Base-by-base conservation (phyloP, 2,797 vertebrate genomes). In the Moxostoma hubbsi region DNA sequence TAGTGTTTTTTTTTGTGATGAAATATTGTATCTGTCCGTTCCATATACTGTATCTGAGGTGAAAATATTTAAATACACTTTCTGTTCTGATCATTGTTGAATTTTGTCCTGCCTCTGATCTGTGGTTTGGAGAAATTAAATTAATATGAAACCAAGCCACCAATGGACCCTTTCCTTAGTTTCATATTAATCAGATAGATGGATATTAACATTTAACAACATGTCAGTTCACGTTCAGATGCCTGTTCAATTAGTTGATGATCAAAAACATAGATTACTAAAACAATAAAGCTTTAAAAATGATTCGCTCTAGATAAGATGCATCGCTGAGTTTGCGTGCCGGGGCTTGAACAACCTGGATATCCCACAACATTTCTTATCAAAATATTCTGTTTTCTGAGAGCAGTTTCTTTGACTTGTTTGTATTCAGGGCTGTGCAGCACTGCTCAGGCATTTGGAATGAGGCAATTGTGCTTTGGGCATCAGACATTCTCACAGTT, bases 21-120 rank as follows among this genome's bases (percentile, higher is more conserved):
- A 93, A 90, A 92, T 92, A 92, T 87, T 93, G 93, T 94, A 94
- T 93, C 92, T 93, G 93, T 95, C 93, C 93, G 93, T 94, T 95
- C 93, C 94, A 95, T 95, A 94, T 94, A 92, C 92, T 94, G 92
- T 94, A 94, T 92, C 92, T 93, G 89, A 93, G 92, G 93, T 95
- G 93, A 93, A 93, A 94, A 94, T 95, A 94, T 95, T 95, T 93
- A 94, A 95, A 95, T 95, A 95, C 94, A 95, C 94, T 94, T 94
- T 94, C 92, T 93, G 91, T 95, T 95, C 92, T 93, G 92, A 93
- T 92, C 93, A 94, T 95, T 94, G 94, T 91, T 93, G 93, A 92
- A 82, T 73, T 73, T 76, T 77, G 82, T 83, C 75, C 64, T 63
- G 82, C 72, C 74, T 85, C 68, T 79, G 53, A 71, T 86, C 58